Evolutionary conservation across 2,888 invertebrate species (phyloP), one percentile per base, ranked within the genome.

Genomic region (Bursaphelenchus okinawaensis): DNA sequence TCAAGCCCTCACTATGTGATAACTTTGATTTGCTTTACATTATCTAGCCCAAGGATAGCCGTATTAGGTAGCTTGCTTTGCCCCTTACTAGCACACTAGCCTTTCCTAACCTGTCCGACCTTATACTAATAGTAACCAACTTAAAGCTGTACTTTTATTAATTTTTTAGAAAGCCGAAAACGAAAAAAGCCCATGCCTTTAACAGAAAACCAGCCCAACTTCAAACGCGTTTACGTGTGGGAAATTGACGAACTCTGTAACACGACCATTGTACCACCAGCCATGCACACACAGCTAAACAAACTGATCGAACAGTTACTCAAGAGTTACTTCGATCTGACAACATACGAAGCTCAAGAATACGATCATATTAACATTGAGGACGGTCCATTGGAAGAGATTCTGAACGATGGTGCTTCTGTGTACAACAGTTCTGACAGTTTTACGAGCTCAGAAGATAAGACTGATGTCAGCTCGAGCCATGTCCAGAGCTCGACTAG

Each of bases 341-440:
- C 51, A 9, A 20, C 40, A 9, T 23, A 31, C 20, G 60, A 59
- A 24, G 60, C 50, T 20, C 50, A 59, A 7, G 60, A 59, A 19
- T 59, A 40, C 60, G 60, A 59, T 7, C 51, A 59, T 6, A 52
- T 50, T 9, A 59, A 59, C 60, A 59, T 59, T 29, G 60, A 59
- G 6, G 60, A 59, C 60, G 60, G 50, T n/a, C 31, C 22, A 4
- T 4, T 59, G 22, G 60, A 59, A 16, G 60, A 59, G 19, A 28
- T 50, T 4, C 22, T 59, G 19, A 23, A 54, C 26, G 54, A 54
- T 12, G 19, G 16, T 19, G 6, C 16, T 54, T 54, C 27, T 1
- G 16, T 24, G 2, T 27, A 23, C 24, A 54, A 54, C 54, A 54
- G 19, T 6, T 24, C 54, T 16, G 40, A 40, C 40, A 40, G 40